phyloP scores from a whole-genome alignment of 2,113 vertebrate genomes.

The Elaphurus davidianus region DNA sequence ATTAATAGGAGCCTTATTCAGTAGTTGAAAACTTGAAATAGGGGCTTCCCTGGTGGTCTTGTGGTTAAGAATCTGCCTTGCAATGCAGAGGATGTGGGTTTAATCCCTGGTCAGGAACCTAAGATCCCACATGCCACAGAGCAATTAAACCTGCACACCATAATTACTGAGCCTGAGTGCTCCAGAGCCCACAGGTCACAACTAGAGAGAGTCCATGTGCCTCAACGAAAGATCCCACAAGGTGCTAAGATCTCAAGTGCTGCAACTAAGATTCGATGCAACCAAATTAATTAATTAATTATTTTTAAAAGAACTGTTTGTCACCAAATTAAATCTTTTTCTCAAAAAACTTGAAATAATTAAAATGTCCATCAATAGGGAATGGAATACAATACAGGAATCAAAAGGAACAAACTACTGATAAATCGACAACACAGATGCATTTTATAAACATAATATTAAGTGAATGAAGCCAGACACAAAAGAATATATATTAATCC shows the following conservation, averaged over 20 bases:
- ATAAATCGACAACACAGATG: not conserved
- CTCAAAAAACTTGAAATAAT: not conserved
- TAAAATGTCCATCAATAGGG: not conserved
- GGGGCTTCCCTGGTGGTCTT: not conserved
- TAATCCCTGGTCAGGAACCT: not conserved
- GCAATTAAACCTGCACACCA: fast-evolving
- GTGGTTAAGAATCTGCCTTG: not conserved
- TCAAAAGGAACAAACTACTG: not conserved
- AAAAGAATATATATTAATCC: not conserved
- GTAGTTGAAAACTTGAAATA: not conserved
- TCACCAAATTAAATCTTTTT: not conserved
- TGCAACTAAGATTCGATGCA: not conserved
- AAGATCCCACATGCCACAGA: not conserved
- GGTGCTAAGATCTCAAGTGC: not conserved
- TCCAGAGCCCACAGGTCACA: not conserved
- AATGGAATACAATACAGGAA: not conserved
- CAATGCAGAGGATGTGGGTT: not conserved
- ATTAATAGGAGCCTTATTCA: not conserved
- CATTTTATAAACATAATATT: not conserved
- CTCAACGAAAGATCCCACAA: not conserved
- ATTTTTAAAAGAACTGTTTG: not conserved
- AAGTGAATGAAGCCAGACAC: not conserved
- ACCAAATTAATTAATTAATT: not conserved
- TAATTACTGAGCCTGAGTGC: not conserved
- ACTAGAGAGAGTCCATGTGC: not conserved